A percentile compares a stretch with the other conserved stretches of the same genome.
Evolutionary conservation across 2,797 vertebrate species (phyloP).

Genomic region (Smutsia gigantea): DNA sequence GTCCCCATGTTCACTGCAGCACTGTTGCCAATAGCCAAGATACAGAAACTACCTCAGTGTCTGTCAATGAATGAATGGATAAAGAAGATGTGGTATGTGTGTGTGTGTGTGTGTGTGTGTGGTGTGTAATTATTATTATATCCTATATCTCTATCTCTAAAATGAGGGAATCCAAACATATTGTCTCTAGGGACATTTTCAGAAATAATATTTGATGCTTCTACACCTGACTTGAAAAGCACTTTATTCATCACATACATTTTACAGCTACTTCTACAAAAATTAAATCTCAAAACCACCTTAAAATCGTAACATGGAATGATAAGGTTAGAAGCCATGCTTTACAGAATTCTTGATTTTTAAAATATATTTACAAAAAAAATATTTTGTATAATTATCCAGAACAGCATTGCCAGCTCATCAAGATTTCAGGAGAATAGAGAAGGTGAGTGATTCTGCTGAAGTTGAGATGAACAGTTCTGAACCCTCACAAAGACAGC

Average conservation of each 20-base stretch:
- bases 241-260: neutral
- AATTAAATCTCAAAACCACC: neutral
- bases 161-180: neutral
- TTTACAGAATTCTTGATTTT: neutral
- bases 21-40: neutral
- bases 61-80: neutral
- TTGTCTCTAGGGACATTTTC: neutral
- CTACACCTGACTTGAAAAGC: neutral
- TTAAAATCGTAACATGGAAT: neutral
- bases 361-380: neutral
- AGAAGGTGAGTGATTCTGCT: neutral
- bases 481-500: neutral
- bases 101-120: no score
- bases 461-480: neutral
- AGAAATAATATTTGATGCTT: slow-evolving; percentile 23
- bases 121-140: no score
- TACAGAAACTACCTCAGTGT: neutral
- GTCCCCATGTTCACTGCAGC: neutral
- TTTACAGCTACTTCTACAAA: neutral
- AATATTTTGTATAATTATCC: neutral
- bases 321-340: neutral
- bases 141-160: neutral
- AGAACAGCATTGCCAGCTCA: neutral
- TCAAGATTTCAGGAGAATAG: neutral
- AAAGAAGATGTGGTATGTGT: neutral